Evolutionary conservation across 2,888 invertebrate genomes (phyloP).

Genomic region (Drosophila recens): DNA sequence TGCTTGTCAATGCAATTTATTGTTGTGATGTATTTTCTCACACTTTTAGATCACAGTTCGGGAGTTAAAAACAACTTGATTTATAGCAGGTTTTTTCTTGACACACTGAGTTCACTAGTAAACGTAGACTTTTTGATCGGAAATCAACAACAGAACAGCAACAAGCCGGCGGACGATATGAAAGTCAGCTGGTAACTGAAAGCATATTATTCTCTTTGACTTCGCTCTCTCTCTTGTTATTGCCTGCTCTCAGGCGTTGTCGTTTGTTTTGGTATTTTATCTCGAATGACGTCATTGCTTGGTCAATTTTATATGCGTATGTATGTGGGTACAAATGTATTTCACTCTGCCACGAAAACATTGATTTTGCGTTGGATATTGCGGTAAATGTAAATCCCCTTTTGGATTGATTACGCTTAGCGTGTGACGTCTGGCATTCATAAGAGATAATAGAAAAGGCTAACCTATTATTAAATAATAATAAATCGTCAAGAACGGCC

Average conservation of each 20-base stretch:
- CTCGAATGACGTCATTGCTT: slow-evolving; percentile 60
- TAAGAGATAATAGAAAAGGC: neutral
- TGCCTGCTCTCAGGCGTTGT: slow-evolving; percentile 14
- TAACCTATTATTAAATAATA: too few relatives aligned
- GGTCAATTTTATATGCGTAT: neutral
- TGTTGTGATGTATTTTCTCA: slow-evolving; percentile 2
- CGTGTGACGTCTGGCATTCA: neutral
- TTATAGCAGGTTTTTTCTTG: slow-evolving; percentile 28
- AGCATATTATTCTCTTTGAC: slow-evolving; percentile 10
- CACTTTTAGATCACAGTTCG: slow-evolving; percentile 1
- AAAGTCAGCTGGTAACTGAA: slow-evolving; percentile 51
- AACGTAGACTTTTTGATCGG: slow-evolving; percentile 34
- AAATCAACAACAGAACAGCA: slow-evolving; percentile 13
- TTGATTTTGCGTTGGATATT: slow-evolving; percentile 3
- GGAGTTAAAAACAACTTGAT: neutral
- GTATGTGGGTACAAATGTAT: slow-evolving; percentile 20
- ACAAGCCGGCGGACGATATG: slow-evolving; percentile 41
- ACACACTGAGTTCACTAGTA: slow-evolving; percentile 16
- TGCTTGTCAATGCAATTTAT: neutral
- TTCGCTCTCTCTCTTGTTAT: slow-evolving; percentile 35
- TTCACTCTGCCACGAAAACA: slow-evolving; percentile 31
- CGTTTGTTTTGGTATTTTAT: slow-evolving; percentile 33
- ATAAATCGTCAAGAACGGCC: too few relatives aligned
- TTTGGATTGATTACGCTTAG: neutral
- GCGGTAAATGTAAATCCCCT: slow-evolving; percentile 38